A percentile compares a stretch with the other conserved stretches of the same genome.
Evolutionary conservation across 1,140 invertebrate genomes (phyloP).

Genomic region (Pectinophora gossypiella): DNA sequence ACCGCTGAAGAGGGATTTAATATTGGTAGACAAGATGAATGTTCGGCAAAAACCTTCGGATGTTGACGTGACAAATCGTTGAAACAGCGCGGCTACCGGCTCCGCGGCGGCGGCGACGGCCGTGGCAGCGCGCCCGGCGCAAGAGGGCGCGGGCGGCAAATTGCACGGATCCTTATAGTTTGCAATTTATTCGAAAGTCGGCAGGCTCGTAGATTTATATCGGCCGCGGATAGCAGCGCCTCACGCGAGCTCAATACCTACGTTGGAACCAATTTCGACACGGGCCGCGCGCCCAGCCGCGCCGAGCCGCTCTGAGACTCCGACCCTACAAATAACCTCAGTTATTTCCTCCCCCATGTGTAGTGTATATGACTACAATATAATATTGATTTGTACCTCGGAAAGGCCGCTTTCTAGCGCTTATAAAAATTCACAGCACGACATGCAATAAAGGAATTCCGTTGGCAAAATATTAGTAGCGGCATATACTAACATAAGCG

Average conservation of each 20-base stretch:
- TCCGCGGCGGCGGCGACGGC: conserved; percentile 9
- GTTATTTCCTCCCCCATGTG: conserved; percentile 27
- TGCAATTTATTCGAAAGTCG: conserved; percentile 60
- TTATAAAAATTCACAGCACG: conserved; percentile 37
- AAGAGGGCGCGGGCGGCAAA: conserved; percentile 26
- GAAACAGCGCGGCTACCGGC: conserved; percentile 31
- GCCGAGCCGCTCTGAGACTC: conserved; percentile 19
- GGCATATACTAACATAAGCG: conserved; percentile 12
- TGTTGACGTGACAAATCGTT: conserved; percentile 47
- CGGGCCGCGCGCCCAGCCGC: conserved; percentile 21
- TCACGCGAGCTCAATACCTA: conserved; percentile 41
- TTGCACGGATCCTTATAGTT: conserved; percentile 46
- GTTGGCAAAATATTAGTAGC: conserved; percentile 19
- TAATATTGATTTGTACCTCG: conserved; percentile 36
- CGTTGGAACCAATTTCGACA: conserved; percentile 50
- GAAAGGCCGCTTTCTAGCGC: conserved; percentile 4
- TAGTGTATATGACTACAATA: conserved; percentile 25
- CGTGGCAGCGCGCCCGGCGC: background rate
- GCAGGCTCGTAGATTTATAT: conserved; percentile 61
- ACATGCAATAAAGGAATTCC: conserved; percentile 41
- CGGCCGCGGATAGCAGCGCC: conserved; percentile 38
- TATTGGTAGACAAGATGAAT: conserved; percentile 4
- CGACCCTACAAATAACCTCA: conserved; percentile 29
- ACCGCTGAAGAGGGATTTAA: background rate
- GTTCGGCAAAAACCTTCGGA: conserved; percentile 27